Conservation (phyloP, 2,888 invertebrate species). For the Bugulina stolonifera region DNA sequence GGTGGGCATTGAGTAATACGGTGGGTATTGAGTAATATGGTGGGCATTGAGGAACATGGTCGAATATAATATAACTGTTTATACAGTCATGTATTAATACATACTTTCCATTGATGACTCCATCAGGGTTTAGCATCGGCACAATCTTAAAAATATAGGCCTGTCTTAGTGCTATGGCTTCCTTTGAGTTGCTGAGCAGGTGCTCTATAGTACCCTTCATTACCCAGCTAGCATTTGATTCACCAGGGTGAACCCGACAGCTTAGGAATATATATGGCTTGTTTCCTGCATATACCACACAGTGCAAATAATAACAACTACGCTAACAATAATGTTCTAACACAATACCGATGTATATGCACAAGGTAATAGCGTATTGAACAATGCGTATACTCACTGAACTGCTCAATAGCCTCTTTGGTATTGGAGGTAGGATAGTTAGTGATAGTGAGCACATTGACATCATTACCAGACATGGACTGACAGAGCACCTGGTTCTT, state of each 20-base stretch:
- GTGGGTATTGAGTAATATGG: too few species aligned
- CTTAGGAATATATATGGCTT: conserved; percentile 63
- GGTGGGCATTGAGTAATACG: too few species aligned
- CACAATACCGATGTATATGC: too few species aligned
- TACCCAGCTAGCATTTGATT: conserved; percentile 81
- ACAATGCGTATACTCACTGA: conserved; percentile 30
- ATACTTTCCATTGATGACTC: conserved; percentile 78
- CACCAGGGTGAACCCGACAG: conserved; percentile 78
- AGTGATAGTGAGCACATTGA: conserved; percentile 72
- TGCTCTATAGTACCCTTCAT: conserved; percentile 68
- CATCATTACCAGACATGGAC: conserved; percentile 67
- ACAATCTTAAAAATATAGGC: conserved; percentile 77
- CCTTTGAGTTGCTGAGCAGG: conserved; percentile 60
- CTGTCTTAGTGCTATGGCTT: conserved; percentile 62
- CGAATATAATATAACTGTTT: too few species aligned
- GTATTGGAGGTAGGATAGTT: conserved; percentile 39
- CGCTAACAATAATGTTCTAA: too few species aligned
- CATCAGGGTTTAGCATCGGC: conserved; percentile 83
- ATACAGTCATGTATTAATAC: conserved; percentile 28
- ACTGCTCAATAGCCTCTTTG: conserved; percentile 33
- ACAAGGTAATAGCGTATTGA: neutral
- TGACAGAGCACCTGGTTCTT: conserved; percentile 66
- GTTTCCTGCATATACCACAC: conserved; percentile 32
- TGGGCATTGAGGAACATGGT: too few species aligned
- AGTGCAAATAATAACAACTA: too few species aligned